Evolutionary conservation across 2,113 vertebrate genomes (phyloP).

Genomic region (Pampusana beccarii): DNA sequence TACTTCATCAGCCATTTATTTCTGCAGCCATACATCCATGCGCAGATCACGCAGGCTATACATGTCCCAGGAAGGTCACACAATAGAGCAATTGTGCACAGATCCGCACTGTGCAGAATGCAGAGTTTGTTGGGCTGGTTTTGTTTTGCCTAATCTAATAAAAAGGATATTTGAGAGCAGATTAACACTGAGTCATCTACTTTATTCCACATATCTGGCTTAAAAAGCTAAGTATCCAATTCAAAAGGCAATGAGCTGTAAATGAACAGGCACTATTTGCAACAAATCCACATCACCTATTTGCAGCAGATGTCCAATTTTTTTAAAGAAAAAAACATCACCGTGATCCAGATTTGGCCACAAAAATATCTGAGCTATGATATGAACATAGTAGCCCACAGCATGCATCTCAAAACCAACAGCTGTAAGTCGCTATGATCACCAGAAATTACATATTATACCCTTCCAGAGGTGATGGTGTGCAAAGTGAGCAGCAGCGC

Average conservation of each 20-base stretch:
- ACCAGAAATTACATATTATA: neutral
- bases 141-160: slow-evolving; percentile 39
- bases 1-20: neutral
- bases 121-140: neutral
- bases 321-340: neutral
- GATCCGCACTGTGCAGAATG: rapidly evolving
- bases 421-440: neutral
- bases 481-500: neutral
- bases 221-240: slow-evolving; percentile 1
- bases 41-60: neutral
- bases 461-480: neutral
- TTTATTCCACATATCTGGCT: slow-evolving; percentile 29
- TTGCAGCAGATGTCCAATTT: neutral
- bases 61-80: neutral
- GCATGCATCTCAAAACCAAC: neutral
- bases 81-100: neutral
- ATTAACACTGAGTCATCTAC: slow-evolving; percentile 34
- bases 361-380: neutral
- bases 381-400: neutral
- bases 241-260: neutral
- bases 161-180: slow-evolving; percentile 37
- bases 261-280: neutral
- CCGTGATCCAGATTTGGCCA: neutral
- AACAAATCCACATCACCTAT: neutral
- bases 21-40: neutral